phyloP scores from a whole-genome alignment of 1,140 invertebrate species.

The Sitobion miscanthi region DNA sequence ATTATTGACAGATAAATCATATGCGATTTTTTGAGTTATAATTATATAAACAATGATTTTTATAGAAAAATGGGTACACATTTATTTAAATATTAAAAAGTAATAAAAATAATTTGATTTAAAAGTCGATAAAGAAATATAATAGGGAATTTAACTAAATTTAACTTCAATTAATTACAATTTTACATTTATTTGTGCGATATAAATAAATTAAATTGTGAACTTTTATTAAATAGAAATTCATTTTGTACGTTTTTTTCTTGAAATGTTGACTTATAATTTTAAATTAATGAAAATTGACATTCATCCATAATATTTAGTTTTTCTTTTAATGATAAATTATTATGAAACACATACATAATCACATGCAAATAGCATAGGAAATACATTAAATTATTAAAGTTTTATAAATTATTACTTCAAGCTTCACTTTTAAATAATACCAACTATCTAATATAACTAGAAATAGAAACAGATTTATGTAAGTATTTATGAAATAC shows the following conservation, averaged over 20 bases:
- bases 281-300: background rate
- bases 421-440: background rate
- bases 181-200: background rate
- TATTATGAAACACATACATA: no score
- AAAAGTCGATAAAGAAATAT: background rate
- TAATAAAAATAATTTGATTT: conserved; percentile 28
- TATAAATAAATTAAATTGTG: background rate
- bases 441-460: background rate
- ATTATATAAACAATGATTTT: background rate
- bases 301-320: no score
- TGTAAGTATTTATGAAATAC: background rate
- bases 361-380: no score
- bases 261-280: background rate
- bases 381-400: background rate
- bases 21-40: background rate
- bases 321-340: no score
- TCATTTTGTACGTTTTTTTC: background rate
- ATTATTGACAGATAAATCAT: background rate
- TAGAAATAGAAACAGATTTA: background rate
- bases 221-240: background rate
- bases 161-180: background rate
- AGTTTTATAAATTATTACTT: background rate
- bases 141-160: background rate
- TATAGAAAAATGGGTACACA: background rate
- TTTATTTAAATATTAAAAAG: background rate